Evolutionary conservation across 1,140 invertebrate genomes (phyloP).

Genomic region (Drosophila asahinai): DNA sequence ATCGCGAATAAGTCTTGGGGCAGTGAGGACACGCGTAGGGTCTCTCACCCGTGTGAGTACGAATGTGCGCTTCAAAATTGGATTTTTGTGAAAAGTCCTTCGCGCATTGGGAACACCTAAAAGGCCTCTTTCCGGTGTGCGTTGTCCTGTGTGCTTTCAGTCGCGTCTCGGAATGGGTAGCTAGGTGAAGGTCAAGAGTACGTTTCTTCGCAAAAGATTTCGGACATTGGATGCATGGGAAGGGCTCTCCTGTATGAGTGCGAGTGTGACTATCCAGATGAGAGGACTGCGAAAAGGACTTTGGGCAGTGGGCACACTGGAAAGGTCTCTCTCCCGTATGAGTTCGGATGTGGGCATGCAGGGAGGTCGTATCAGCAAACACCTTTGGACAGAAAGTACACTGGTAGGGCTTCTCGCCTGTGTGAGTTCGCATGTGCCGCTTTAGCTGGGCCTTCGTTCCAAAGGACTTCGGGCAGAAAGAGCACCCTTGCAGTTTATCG

Average conservation of each 20-base stretch:
- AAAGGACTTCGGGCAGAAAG: not conserved
- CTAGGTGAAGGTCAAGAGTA: not conserved
- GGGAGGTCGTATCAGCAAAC: not conserved
- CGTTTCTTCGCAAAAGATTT: not conserved
- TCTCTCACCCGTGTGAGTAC: not conserved
- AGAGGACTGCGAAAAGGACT: not conserved
- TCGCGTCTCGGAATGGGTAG: not conserved
- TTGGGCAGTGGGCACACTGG: not conserved
- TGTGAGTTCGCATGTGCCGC: not conserved
- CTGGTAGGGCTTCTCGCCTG: not conserved
- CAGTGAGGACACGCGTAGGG: not conserved
- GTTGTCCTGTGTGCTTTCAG: not conserved
- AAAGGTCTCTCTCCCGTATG: slow-evolving; percentile 1
- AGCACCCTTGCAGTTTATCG: not conserved
- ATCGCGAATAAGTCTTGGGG: not conserved
- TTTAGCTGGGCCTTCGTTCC: not conserved
- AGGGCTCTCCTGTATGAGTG: not conserved
- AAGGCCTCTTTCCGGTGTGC: not conserved
- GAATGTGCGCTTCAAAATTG: not conserved
- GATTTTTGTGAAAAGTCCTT: not conserved
- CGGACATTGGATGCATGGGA: not conserved
- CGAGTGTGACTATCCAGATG: not conserved
- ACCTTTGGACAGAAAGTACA: not conserved
- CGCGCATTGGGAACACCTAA: not conserved
- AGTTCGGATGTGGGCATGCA: not conserved